Evolutionary conservation across 2,113 vertebrate species (phyloP).

Genomic region (Mellivora capensis): DNA sequence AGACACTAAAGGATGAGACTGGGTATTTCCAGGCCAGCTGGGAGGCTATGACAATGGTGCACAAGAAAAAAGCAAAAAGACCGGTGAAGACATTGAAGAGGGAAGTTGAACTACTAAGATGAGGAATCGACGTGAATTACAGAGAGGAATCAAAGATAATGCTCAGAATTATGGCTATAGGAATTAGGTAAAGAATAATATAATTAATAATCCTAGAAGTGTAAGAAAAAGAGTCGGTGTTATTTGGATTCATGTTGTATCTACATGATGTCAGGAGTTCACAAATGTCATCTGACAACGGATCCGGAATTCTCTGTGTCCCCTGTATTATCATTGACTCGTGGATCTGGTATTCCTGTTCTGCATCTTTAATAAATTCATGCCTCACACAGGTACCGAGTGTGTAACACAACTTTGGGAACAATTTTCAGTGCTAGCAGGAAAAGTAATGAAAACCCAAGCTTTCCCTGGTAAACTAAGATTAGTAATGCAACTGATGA

Average conservation of each 20-base stretch:
- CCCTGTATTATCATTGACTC: neutral
- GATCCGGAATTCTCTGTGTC: neutral
- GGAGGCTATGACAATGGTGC: neutral
- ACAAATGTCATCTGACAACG: neutral
- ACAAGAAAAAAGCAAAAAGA: neutral
- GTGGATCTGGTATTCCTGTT: neutral
- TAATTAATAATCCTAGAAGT: neutral
- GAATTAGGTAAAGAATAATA: neutral
- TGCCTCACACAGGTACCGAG: neutral
- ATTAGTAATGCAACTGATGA: neutral
- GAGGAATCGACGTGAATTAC: neutral
- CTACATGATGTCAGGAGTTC: neutral
- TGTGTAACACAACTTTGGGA: neutral
- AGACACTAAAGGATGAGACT: neutral
- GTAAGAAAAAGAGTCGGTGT: neutral
- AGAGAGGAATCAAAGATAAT: neutral
- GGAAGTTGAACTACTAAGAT: neutral
- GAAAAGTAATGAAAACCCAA: neutral
- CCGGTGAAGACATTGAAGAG: neutral
- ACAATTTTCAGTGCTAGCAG: neutral
- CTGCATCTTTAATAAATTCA: neutral
- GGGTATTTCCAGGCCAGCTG: neutral
- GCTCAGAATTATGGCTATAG: neutral
- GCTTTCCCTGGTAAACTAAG: neutral
- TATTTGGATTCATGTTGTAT: neutral